Conservation (phyloP, 2,888 invertebrate genomes). For the Amiota mariae region DNA sequence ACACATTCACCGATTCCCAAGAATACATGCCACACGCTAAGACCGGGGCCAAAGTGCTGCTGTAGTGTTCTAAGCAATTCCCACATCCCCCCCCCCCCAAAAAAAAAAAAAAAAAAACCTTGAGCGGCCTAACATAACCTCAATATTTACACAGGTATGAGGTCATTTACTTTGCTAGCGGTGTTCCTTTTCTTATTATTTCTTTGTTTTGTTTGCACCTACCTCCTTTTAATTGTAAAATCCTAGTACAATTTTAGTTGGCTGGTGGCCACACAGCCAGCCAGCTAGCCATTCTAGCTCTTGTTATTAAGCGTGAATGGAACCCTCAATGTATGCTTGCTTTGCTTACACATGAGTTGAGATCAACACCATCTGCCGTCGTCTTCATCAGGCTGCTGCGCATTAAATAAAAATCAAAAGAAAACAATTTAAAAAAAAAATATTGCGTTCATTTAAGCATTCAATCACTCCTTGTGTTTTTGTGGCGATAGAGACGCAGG, state of each 20-base stretch:
- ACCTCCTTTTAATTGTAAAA: too few species aligned
- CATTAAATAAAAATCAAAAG: neutral
- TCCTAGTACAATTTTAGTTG: too few species aligned
- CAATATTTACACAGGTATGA: constrained; percentile 47
- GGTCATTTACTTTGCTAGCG: constrained; percentile 57
- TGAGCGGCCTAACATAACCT: constrained; percentile 17
- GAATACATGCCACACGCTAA: neutral
- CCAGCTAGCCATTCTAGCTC: too few species aligned
- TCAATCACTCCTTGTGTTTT: neutral
- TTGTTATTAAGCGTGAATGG: too few species aligned
- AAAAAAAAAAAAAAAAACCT: constrained; percentile 1
- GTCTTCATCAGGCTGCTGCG: constrained; percentile 27
- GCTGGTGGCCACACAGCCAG: too few species aligned
- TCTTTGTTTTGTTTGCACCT: too few species aligned
- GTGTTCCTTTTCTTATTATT: neutral
- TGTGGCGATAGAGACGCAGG: too few species aligned
- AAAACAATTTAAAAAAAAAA: constrained; percentile 27
- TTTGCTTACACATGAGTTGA: constrained; percentile 5
- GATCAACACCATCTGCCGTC: constrained; percentile 7
- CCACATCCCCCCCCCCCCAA: too few species aligned
- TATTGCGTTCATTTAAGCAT: neutral
- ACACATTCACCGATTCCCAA: neutral
- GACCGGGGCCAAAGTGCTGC: neutral
- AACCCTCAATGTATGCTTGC: neutral
- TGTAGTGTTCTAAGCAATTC: neutral